Conservation (phyloP, 1,140 invertebrate genomes). For the Drosophila busckii region DNA sequence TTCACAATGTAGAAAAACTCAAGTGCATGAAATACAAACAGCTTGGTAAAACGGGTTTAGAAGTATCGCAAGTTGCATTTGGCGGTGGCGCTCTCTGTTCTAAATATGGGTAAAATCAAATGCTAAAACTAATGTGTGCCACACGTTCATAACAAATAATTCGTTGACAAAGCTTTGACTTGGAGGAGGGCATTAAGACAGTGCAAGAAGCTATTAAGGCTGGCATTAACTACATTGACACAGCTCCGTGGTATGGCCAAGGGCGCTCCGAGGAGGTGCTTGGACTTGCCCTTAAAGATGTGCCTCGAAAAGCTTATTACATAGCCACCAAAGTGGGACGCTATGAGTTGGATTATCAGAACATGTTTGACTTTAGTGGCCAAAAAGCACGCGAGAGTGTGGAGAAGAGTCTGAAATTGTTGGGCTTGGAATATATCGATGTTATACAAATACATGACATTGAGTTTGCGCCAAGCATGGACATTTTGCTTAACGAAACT, state of each 20-base stretch:
- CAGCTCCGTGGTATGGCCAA: slow-evolving; percentile 94
- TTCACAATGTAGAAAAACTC: slow-evolving; percentile 81
- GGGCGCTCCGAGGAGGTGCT: slow-evolving; percentile 89
- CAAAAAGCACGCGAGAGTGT: slow-evolving; percentile 87
- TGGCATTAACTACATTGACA: slow-evolving; percentile 97
- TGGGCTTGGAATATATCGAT: slow-evolving; percentile 92
- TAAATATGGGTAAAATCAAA: slow-evolving; percentile 42
- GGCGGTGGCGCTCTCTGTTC: slow-evolving; percentile 78
- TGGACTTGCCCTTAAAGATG: slow-evolving; percentile 88
- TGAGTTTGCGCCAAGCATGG: slow-evolving; percentile 90
- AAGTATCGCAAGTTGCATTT: slow-evolving; percentile 81
- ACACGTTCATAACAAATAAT: too few relatives aligned
- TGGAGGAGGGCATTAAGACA: slow-evolving; percentile 84
- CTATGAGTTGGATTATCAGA: slow-evolving; percentile 85
- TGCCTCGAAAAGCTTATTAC: slow-evolving; percentile 91
- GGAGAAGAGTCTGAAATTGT: slow-evolving; percentile 86
- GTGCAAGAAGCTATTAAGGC: slow-evolving; percentile 85
- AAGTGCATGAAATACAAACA: slow-evolving; percentile 81
- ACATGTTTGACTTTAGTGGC: slow-evolving; percentile 93
- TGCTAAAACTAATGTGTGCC: too few relatives aligned
- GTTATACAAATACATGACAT: slow-evolving; percentile 95
- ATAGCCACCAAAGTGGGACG: slow-evolving; percentile 94
- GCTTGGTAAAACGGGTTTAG: slow-evolving; percentile 81
- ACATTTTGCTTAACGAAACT: slow-evolving; percentile 91
- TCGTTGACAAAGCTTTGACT: slow-evolving; percentile 79